Evolutionary conservation across 2,797 vertebrate genomes (phyloP).

Genomic region (Paratrypauchen microcephalus): DNA sequence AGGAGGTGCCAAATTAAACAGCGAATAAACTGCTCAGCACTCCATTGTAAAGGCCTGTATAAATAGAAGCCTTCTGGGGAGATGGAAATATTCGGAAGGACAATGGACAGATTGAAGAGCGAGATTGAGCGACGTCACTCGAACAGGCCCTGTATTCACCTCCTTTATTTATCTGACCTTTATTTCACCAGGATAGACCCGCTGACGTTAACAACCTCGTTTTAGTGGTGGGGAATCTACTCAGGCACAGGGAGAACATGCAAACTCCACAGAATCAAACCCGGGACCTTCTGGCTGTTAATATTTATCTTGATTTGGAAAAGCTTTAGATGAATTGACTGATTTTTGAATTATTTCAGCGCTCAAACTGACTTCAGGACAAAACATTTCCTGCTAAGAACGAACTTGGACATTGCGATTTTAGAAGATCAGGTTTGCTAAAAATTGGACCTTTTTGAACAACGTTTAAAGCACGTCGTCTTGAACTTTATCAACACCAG

Average conservation of each 20-base stretch:
- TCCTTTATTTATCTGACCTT: background rate
- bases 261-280: too few species aligned
- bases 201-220: too few species aligned
- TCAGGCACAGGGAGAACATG: too few species aligned
- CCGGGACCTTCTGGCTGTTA: too few species aligned
- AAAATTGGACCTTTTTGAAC: too few species aligned
- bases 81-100: slow-evolving; percentile 69
- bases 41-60: slow-evolving; percentile 60
- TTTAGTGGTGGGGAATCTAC: too few species aligned
- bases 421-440: too few species aligned
- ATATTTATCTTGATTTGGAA: background rate
- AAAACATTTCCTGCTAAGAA: background rate
- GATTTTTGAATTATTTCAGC: background rate
- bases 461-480: too few species aligned
- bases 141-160: slow-evolving; percentile 61
- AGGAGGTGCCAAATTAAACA: slow-evolving; percentile 55
- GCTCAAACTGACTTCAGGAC: background rate
- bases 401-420: too few species aligned
- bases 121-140: slow-evolving; percentile 70
- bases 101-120: slow-evolving; percentile 77
- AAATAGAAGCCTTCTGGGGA: slow-evolving; percentile 70
- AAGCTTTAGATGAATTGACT: background rate
- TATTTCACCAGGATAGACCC: too few species aligned
- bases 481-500: too few species aligned
- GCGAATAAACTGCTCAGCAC: slow-evolving; percentile 56